Conservation (phyloP, 2,888 invertebrate genomes). For the Ptycholaimellus sp. region DNA sequence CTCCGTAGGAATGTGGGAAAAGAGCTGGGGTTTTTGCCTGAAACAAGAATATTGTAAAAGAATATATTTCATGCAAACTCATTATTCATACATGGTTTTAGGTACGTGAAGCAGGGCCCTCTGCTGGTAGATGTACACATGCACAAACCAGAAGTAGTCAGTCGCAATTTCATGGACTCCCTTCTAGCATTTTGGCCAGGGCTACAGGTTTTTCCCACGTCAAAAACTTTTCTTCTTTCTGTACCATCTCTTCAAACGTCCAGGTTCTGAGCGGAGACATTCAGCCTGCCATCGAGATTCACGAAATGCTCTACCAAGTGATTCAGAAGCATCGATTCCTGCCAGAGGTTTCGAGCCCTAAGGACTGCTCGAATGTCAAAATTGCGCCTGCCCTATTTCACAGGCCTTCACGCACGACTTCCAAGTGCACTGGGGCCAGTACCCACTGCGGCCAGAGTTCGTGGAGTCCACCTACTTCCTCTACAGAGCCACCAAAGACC, state of each 20-base stretch:
- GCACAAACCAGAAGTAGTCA: conserved; percentile 78
- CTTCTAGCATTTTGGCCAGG: conserved; percentile 95
- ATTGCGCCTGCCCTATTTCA: neutral
- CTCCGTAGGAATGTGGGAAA: too few relatives aligned
- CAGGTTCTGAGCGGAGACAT: conserved; percentile 61
- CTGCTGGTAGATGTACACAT: conserved; percentile 75
- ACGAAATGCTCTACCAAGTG: conserved; percentile 94
- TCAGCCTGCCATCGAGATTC: conserved; percentile 88
- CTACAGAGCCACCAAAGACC: conserved; percentile 74
- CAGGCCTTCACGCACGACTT: conserved; percentile 84
- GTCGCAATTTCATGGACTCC: conserved; percentile 88
- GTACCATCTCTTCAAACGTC: conserved; percentile 1
- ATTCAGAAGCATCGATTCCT: conserved; percentile 90
- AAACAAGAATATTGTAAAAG: conserved; percentile 3
- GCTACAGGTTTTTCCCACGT: conserved; percentile 44
- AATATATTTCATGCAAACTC: too few relatives aligned
- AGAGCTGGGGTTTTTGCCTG: conserved; percentile 4
- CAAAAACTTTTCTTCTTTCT: conserved; percentile 1
- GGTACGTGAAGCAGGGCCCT: conserved; percentile 81
- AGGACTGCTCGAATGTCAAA: neutral
- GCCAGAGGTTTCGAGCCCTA: conserved; percentile 41
- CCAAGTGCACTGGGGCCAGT: conserved; percentile 93
- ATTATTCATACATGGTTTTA: too few relatives aligned
- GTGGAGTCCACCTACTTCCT: conserved; percentile 91
- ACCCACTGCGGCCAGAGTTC: conserved; percentile 85